These are phyloP conservation scores for Aphaenogaster rudis DNA, from an alignment of 1,140 invertebrate genomes.

Conservation along the genomic window DNA sequence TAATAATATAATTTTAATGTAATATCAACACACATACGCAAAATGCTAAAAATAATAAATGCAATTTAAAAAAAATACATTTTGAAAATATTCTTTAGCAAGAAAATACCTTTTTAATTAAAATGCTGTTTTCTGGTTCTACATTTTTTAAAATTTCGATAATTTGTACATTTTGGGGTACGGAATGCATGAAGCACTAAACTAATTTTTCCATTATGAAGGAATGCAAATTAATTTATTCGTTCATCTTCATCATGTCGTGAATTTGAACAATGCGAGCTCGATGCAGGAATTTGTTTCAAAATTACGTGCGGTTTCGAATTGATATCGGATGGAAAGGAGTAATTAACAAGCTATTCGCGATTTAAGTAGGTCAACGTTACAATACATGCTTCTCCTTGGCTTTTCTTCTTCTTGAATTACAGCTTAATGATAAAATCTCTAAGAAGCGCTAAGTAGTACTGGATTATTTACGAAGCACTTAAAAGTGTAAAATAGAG, in stretches of 20 bases:
- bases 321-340: not conserved
- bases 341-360: conserved; percentile 18
- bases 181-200: not conserved
- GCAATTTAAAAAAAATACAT: not conserved
- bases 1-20: too few relatives aligned
- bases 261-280: not conserved
- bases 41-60: not conserved
- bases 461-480: conserved; percentile 17
- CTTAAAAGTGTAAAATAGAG: conserved; percentile 17
- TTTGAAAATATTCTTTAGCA: not conserved
- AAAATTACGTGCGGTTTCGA: conserved; percentile 11
- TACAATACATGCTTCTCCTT: not conserved
- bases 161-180: conserved; percentile 2
- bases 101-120: not conserved
- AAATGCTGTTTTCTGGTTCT: not conserved
- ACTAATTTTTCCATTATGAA: not conserved
- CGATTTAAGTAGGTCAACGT: conserved; percentile 12
- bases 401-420: not conserved
- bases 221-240: conserved; percentile 19
- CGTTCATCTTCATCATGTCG: not conserved
- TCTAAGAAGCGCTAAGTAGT: not conserved
- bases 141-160: not conserved
- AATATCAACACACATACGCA: too few relatives aligned
- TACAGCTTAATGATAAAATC: not conserved
- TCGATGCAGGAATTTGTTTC: conserved; percentile 6